These are phyloP conservation scores for Alexandromys fortis DNA, from an alignment of 2,113 vertebrate genomes.

Conservation along the genomic window DNA sequence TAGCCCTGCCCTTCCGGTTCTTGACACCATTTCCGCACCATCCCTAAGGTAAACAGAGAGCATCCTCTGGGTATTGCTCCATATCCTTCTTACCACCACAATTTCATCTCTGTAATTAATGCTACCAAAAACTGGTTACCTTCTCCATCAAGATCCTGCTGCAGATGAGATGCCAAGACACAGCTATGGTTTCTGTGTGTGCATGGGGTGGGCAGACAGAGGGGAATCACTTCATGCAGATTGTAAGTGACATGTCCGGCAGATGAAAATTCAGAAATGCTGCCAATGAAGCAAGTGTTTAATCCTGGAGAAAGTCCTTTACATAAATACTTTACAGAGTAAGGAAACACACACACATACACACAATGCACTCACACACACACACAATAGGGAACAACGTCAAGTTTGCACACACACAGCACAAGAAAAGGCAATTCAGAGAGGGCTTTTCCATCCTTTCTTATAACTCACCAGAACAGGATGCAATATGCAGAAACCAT, in stretches of 20 bases:
- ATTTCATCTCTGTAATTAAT: background rate
- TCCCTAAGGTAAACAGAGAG: slow-evolving; percentile 54
- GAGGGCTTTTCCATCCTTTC: slow-evolving; percentile 54
- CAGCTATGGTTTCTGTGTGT: slow-evolving; percentile 2
- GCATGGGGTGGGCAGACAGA: background rate
- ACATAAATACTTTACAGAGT: background rate
- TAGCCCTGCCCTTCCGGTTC: slow-evolving; percentile 70
- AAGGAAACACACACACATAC: slow-evolving; percentile 59
- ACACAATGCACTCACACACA: no score
- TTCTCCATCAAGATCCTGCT: slow-evolving; percentile 56
- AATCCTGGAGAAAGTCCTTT: slow-evolving; percentile 68
- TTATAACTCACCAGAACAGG: slow-evolving; percentile 56
- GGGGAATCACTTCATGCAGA: slow-evolving; percentile 48
- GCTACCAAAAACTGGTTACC: slow-evolving; percentile 47
- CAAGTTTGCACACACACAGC: slow-evolving; percentile 54
- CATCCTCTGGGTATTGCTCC: background rate
- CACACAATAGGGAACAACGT: slow-evolving; percentile 32
- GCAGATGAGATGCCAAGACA: background rate
- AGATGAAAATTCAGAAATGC: slow-evolving; percentile 67
- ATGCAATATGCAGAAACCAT: slow-evolving; percentile 37
- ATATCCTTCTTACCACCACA: background rate
- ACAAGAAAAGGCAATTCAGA: slow-evolving; percentile 70
- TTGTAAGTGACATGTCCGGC: slow-evolving; percentile 38
- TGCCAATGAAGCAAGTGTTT: slow-evolving; percentile 67
- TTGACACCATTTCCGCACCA: slow-evolving; percentile 69